These are phyloP conservation scores for Enteromius trimaculatus DNA, from an alignment of 2,797 vertebrate species.

Conservation along the genomic window DNA sequence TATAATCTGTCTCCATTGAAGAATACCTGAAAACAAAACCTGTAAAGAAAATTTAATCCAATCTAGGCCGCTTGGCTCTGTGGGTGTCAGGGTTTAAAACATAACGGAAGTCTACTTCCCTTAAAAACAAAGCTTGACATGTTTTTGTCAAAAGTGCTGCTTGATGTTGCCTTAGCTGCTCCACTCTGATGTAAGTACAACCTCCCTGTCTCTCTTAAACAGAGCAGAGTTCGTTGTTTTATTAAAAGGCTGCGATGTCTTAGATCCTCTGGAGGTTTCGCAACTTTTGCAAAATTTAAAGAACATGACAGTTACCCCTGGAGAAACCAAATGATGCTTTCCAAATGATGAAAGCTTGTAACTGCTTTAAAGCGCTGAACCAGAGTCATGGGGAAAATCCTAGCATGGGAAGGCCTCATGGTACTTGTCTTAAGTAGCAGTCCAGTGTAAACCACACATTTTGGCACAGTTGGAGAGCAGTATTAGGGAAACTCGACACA, in stretches of 20 bases:
- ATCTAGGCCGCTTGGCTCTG: conserved; percentile 59
- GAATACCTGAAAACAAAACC: conserved; percentile 47
- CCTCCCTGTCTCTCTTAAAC: conserved; percentile 16
- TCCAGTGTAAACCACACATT: conserved; percentile 55
- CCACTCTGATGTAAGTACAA: conserved; percentile 49
- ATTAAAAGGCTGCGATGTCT: conserved; percentile 49
- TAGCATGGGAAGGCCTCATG: conserved; percentile 35
- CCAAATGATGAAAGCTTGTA: conserved; percentile 49
- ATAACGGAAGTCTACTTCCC: conserved; percentile 51
- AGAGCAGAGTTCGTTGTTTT: conserved; percentile 44
- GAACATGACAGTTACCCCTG: conserved; percentile 55
- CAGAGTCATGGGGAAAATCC: conserved; percentile 58
- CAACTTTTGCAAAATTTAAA: conserved; percentile 57
- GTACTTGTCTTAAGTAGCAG: conserved; percentile 61
- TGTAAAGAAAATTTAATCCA: conserved; percentile 58
- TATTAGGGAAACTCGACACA: conserved; percentile 43
- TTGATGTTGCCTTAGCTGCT: conserved; percentile 34
- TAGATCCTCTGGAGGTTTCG: conserved; percentile 22
- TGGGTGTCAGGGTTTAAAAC: conserved; percentile 49
- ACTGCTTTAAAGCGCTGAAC: conserved; percentile 49
- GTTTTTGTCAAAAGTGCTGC: conserved; percentile 51
- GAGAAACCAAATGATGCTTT: conserved; percentile 53
- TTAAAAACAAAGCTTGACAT: conserved; percentile 48
- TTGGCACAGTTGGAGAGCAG: conserved; percentile 57
- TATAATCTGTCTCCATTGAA: conserved; percentile 63